Evolutionary conservation across 1,140 invertebrate genomes (phyloP), one percentile per base, ranked within the genome.

Genomic region (Zaprionus camerounensis): DNA sequence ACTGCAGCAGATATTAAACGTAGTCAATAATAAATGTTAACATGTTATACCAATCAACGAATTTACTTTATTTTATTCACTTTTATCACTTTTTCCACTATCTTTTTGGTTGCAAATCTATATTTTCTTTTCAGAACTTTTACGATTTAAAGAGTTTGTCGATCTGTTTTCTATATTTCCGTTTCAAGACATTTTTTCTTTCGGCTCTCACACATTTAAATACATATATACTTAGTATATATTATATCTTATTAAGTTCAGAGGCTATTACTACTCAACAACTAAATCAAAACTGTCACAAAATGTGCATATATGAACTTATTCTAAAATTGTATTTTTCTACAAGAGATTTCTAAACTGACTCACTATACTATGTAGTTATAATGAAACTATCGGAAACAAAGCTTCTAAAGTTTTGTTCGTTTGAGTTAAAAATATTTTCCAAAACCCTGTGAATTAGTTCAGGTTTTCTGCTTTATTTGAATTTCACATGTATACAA

Each of bases 11-110:
- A 74, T 64, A 69, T 69, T 69, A 62, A 69, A 69, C 51, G 73
- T 76, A 76, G 73, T 76, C 68, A 76, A 76, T 71, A 76, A 76
- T 76, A 76, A 76, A 71, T 76, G 73, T 76, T 76, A 76, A 76
- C 73, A 76, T 65, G 68, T 76, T 71, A 71, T 71, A 71, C 53
- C 36, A 76, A 71, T 59, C 73, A 61, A 76, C 46, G 59, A 58
- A 75, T 71, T 71, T 71, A 75, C 59, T 44, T 58, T 22, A 41
- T 64, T 46, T 59, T 38, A 22, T 55, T 59, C 13, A 41, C 28
- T 28, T 34, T 7, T 36, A 1, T 20, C 17, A 41, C 28, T 28
- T 34, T 7, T 36, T 51, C 17, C 58, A 49, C 15, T 15, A 22
- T 20, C 31, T 59, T 6, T 34, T 56, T 26, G 5, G 26, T 26